Conservation (phyloP, 2,888 invertebrate species). For the Tortrix viridana region DNA sequence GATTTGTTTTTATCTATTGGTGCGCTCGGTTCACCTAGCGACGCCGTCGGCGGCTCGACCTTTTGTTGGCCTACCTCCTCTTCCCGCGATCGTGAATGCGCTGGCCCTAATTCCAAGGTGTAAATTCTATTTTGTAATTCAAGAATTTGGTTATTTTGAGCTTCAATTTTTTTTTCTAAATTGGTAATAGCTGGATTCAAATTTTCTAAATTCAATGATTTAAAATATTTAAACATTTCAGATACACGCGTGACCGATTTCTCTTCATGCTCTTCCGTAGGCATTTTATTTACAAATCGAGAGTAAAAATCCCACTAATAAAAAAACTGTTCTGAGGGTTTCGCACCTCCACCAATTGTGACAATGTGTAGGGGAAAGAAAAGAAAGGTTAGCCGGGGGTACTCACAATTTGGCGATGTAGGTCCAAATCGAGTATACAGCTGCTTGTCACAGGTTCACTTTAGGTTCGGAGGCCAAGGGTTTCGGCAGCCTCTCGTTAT, state of each 20-base stretch:
- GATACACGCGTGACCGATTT: not conserved
- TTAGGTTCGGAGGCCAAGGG: too few species aligned
- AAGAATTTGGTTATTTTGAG: not conserved
- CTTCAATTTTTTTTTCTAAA: not conserved
- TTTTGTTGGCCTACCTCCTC: not conserved
- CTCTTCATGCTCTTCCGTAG: not conserved
- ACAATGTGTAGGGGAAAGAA: not conserved
- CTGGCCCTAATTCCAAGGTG: not conserved
- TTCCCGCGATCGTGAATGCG: not conserved
- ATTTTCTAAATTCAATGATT: constrained; percentile 3
- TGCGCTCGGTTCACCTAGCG: not conserved
- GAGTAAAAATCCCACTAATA: not conserved
- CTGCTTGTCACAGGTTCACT: too few species aligned
- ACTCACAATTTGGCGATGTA: too few species aligned
- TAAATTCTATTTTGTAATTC: not conserved
- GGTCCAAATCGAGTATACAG: too few species aligned
- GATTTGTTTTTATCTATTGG: constrained; percentile 2
- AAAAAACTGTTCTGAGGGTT: not conserved
- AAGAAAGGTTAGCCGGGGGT: too few species aligned
- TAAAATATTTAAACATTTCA: constrained; percentile 4
- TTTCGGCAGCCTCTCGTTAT: too few species aligned
- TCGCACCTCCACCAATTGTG: constrained; percentile 10
- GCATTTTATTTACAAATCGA: not conserved
- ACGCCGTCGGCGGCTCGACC: not conserved
- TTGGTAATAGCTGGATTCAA: not conserved